phyloP scores from a whole-genome alignment of 2,888 invertebrate genomes.

The Andrena minutula region DNA sequence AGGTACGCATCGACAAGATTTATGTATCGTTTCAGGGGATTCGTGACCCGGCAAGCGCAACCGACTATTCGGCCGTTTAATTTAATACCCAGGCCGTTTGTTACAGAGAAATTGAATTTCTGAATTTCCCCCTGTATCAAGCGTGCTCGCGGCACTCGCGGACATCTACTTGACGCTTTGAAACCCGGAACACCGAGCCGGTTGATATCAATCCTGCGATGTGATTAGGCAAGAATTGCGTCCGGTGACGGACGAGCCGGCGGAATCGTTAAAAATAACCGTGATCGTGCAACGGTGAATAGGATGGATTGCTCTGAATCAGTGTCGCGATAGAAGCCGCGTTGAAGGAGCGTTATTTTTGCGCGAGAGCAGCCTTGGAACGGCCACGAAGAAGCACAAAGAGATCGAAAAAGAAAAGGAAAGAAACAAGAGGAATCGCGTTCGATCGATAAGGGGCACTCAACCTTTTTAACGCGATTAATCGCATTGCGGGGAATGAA shows the following conservation, averaged over 20 bases:
- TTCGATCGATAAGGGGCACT: slow-evolving; percentile 45
- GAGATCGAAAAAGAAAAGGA: neutral
- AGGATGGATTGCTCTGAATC: slow-evolving; percentile 14
- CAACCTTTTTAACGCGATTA: slow-evolving; percentile 55
- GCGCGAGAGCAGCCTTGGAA: slow-evolving; percentile 18
- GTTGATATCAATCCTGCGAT: slow-evolving; percentile 5
- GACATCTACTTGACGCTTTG: neutral
- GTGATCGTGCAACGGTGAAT: slow-evolving; percentile 10
- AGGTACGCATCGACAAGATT: slow-evolving; percentile 43
- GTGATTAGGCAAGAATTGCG: neutral
- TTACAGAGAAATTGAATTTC: slow-evolving; percentile 38
- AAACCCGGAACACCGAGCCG: neutral
- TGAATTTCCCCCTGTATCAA: slow-evolving; percentile 12
- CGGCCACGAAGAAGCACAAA: slow-evolving; percentile 1
- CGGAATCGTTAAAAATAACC: slow-evolving; percentile 4
- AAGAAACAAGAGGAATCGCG: slow-evolving; percentile 1
- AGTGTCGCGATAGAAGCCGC: slow-evolving; percentile 1
- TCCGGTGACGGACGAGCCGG: neutral
- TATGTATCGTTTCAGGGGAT: slow-evolving; percentile 31
- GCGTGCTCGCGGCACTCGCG: neutral
- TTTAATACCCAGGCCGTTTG: slow-evolving; percentile 38
- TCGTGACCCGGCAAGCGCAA: slow-evolving; percentile 14
- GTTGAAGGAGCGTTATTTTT: slow-evolving; percentile 27
- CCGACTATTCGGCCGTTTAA: slow-evolving; percentile 34
- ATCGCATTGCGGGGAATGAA: slow-evolving; percentile 45